Percentiles rank a stretch among this genome's conserved stretches.
Evolutionary conservation across 1,140 invertebrate species (phyloP).

Genomic region (Lordiphosa collinella): DNA sequence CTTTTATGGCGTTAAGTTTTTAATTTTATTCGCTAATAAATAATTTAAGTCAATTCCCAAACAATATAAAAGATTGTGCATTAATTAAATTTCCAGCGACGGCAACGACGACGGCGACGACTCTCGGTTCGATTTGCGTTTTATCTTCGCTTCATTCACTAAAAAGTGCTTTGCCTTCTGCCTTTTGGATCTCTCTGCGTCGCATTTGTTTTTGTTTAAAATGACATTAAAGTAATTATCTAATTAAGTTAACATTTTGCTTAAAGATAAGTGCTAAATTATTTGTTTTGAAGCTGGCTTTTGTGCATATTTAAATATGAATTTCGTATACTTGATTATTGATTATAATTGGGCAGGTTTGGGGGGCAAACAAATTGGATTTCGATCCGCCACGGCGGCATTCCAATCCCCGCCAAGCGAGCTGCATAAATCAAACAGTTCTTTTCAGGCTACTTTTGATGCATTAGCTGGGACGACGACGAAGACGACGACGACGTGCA

Average conservation of each 20-base stretch:
- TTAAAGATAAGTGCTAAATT: slow-evolving; percentile 77
- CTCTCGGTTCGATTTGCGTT: slow-evolving; percentile 30
- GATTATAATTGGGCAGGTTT: slow-evolving; percentile 13
- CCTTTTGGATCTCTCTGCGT: slow-evolving; percentile 15
- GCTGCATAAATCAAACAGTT: slow-evolving; percentile 69
- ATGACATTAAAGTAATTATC: slow-evolving; percentile 77
- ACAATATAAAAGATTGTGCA: slow-evolving; percentile 63
- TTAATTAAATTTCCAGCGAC: slow-evolving; percentile 62
- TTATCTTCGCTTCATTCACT: slow-evolving; percentile 60
- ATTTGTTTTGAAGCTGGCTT: slow-evolving; percentile 24
- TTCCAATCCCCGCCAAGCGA: slow-evolving; percentile 24
- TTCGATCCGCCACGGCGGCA: background rate
- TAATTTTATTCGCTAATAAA: slow-evolving; percentile 78
- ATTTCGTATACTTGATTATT: slow-evolving; percentile 2
- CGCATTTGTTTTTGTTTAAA: slow-evolving; percentile 71
- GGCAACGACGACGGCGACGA: slow-evolving; percentile 29
- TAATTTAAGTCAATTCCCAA: slow-evolving; percentile 74
- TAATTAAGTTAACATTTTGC: slow-evolving; percentile 78
- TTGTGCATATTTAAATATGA: slow-evolving; percentile 4
- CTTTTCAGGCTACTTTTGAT: slow-evolving; percentile 27
- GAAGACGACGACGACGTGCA: background rate
- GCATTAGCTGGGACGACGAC: slow-evolving; percentile 37
- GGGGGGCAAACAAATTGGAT: background rate
- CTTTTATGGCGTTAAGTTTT: slow-evolving; percentile 79
- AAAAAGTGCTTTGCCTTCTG: slow-evolving; percentile 40